Base-by-base conservation (phyloP, 2,797 vertebrate species). In the Halcyon smyrnensis region DNA sequence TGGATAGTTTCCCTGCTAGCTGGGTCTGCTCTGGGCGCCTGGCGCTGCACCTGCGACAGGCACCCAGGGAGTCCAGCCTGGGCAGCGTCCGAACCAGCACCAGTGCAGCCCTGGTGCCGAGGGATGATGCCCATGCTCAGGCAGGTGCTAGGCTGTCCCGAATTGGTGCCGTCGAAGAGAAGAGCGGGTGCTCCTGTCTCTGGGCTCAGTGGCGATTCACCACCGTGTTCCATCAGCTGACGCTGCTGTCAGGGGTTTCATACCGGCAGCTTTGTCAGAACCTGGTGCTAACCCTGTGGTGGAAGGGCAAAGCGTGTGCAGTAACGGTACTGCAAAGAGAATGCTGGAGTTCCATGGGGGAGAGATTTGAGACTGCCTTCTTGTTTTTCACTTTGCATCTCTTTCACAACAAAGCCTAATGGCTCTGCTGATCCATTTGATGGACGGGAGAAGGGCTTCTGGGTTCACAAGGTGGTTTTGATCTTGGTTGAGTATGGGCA, bases 351-450 rank as follows among this genome's bases (percentile, higher is more conserved):
- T 64, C 15, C 5, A 2, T 57, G 53, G 39, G 6, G 28, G 15
- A 4, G 41, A 9, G 14, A 5, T 23, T 48, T 12, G 34, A 53
- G 24, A 12, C 36, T 45, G 20, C 15, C 21, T 46, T n/a, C 41
- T 77, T 20, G 9, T 18, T 19, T 17, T 48, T 15, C 34, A 24
- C 41, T 32, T 39, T 11, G 25, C 24, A 3, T n/a, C 20, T 34
- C 54, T 27, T 24, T 36, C 10, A 1, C 6, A n/a, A 34, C n/a
- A 48, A 64, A 48, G 24, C 34, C 4, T 16, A 0, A 2, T 2
- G 7, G 27, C 45, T 69, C 8, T 36, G 1, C 24, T 28, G 1
- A 2, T 27, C 78, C 7, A 0, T 17, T 1, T 2, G 32, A 6
- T 30, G 34, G 34, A 34, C 30, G 1, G 7, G 81, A 19, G 51